phyloP scores from a whole-genome alignment of 2,113 vertebrate genomes.

The Corapipo altera region DNA sequence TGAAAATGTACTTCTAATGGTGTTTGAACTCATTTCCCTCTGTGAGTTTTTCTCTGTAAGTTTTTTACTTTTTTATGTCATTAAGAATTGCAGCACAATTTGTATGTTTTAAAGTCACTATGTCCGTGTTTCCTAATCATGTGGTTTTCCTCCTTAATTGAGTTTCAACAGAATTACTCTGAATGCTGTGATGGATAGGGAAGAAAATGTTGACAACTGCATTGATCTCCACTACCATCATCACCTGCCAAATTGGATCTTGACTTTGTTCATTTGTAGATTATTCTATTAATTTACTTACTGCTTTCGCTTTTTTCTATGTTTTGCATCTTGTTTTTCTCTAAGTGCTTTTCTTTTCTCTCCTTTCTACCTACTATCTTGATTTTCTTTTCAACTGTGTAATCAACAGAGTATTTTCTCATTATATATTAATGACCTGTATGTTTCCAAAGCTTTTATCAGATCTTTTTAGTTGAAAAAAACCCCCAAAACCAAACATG shows the following conservation, averaged over 20 bases:
- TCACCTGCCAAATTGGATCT: neutral
- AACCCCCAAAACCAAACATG: neutral
- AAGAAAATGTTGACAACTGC: neutral
- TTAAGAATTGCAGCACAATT: neutral
- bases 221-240: neutral
- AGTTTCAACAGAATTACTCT: neutral
- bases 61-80: neutral
- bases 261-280: neutral
- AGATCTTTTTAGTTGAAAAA: neutral
- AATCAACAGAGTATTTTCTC: neutral
- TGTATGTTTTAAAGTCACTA: neutral
- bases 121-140: neutral
- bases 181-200: neutral
- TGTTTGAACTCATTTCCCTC: neutral
- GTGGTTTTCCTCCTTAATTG: neutral
- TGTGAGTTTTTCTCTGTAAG: neutral
- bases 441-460: conserved; percentile 25
- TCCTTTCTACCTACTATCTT: neutral
- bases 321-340: neutral
- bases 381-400: neutral
- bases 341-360: neutral
- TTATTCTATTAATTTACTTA: neutral
- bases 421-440: conserved; percentile 28
- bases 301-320: neutral
- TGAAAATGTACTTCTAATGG: neutral